Conservation (phyloP, 2,113 vertebrate genomes). For the Chloropsis cyanopogon region DNA sequence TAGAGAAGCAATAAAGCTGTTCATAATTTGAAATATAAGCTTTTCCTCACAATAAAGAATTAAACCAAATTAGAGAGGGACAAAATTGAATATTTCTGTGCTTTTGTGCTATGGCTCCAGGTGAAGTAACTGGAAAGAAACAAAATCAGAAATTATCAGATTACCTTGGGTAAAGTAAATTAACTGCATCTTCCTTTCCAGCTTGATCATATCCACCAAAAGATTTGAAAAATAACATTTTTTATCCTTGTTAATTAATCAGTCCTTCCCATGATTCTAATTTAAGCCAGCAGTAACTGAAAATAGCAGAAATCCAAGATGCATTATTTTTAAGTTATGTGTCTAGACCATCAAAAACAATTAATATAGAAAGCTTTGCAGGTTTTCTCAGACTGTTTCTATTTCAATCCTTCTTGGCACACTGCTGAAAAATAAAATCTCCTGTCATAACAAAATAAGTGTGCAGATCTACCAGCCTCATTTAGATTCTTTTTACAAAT, state of each 20-base stretch:
- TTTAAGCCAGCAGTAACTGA: background rate
- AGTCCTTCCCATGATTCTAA: background rate
- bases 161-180: background rate
- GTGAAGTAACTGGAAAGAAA: background rate
- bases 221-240: background rate
- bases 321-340: background rate
- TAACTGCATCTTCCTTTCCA: background rate
- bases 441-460: background rate
- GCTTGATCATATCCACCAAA: background rate
- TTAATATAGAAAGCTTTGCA: background rate
- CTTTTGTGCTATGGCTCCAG: background rate
- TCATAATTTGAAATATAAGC: background rate
- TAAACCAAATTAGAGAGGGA: background rate
- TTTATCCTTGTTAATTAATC: background rate
- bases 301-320: background rate
- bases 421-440: background rate
- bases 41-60: background rate
- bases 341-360: background rate
- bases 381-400: background rate
- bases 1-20: background rate
- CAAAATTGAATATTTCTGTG: background rate
- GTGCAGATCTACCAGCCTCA: background rate
- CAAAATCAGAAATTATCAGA: background rate
- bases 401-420: background rate
- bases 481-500: background rate